Percentiles rank a stretch among this genome's conserved stretches.
Conservation (phyloP, 2,797 vertebrate genomes). For the Chromis chromis region DNA sequence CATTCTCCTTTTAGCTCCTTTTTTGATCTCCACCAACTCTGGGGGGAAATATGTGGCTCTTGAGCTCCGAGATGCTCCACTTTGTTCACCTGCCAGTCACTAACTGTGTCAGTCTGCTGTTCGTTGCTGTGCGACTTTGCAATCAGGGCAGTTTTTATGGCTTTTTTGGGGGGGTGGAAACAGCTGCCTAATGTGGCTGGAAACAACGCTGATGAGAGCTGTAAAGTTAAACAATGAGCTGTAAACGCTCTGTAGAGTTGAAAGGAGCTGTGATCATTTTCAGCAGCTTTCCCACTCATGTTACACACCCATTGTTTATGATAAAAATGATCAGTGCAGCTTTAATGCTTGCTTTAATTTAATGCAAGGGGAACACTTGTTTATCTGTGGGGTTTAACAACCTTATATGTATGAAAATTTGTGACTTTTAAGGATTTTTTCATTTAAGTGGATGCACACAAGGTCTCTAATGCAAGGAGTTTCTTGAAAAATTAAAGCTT, state of each 20-base stretch:
- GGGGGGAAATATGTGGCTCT: not conserved
- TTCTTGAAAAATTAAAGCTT: no score
- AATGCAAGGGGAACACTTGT: not conserved
- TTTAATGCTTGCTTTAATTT: not conserved
- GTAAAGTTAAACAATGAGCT: not conserved
- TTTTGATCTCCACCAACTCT: conserved; percentile 15
- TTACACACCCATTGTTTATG: conserved; percentile 5
- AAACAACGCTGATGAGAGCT: not conserved
- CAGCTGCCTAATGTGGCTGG: not conserved
- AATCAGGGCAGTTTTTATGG: not conserved
- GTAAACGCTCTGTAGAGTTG: not conserved
- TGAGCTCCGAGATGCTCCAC: conserved; percentile 1
- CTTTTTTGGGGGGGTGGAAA: not conserved
- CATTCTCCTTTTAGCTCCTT: not conserved
- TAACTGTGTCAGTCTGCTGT: not conserved
- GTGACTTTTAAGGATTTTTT: not conserved
- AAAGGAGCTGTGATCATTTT: not conserved
- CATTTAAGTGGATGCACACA: no score
- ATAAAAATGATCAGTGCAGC: conserved; percentile 1
- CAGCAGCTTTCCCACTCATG: not conserved
- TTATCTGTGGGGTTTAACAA: no score
- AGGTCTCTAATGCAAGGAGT: no score
- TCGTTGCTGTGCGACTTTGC: not conserved
- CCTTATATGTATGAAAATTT: no score
- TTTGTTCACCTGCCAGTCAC: not conserved